phyloP scores from a whole-genome alignment of 2,888 invertebrate genomes.

The Agrochola macilenta region DNA sequence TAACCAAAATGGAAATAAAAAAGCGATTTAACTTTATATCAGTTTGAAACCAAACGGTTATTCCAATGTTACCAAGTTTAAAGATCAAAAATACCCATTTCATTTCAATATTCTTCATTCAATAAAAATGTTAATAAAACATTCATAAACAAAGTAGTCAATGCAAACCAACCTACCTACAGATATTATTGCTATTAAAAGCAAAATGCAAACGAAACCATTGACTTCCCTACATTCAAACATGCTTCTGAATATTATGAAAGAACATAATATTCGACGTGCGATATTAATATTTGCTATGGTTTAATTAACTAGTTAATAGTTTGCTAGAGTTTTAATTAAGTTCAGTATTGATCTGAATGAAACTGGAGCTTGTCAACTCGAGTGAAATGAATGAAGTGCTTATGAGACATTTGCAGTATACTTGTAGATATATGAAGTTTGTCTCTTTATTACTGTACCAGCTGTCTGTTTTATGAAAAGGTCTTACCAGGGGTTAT shows the following conservation, averaged over 20 bases:
- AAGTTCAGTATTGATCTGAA: slow-evolving; percentile 42
- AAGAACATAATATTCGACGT: slow-evolving; percentile 44
- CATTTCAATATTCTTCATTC: background rate
- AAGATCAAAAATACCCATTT: background rate
- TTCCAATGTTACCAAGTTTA: no score
- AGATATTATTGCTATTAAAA: slow-evolving; percentile 7
- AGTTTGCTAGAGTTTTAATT: slow-evolving; percentile 56
- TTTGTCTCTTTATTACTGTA: background rate
- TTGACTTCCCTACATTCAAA: slow-evolving; percentile 41
- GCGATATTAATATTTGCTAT: slow-evolving; percentile 53
- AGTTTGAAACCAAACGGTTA: background rate
- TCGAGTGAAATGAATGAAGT: slow-evolving; percentile 33
- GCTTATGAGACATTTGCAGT: slow-evolving; percentile 24
- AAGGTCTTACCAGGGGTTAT: background rate
- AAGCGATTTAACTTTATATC: no score
- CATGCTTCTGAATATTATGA: slow-evolving; percentile 30
- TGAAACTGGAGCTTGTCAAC: slow-evolving; percentile 36
- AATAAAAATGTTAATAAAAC: slow-evolving; percentile 8
- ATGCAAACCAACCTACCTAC: slow-evolving; percentile 12
- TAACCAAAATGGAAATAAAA: no score
- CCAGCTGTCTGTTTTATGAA: background rate
- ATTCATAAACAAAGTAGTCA: background rate
- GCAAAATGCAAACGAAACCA: slow-evolving; percentile 24
- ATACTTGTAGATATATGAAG: slow-evolving; percentile 7
- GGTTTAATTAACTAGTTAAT: slow-evolving; percentile 33